Base-by-base conservation (phyloP, 2,888 invertebrate genomes). In the Dasypogon diadema region DNA sequence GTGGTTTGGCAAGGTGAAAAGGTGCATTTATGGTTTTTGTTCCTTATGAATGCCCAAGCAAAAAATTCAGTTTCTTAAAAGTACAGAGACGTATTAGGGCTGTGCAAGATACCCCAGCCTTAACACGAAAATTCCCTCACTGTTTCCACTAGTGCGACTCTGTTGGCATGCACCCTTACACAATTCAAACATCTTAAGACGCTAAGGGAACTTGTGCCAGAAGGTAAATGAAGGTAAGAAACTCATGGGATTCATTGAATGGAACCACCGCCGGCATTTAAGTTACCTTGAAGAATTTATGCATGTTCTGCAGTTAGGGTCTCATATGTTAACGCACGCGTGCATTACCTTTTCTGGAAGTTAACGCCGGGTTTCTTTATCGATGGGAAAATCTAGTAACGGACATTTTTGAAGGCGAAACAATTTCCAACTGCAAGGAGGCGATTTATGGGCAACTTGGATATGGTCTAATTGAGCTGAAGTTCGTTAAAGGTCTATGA, bases 121-220 rank as follows among this genome's bases (percentile, higher is more conserved):
- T 24, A 56, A 22, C 55, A 16, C 10, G 21, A 1, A 51, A 48
- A 12, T 5, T 10, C 54, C 12, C 6, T 54, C 6, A n/a, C 5
- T 37, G 12, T 22, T 21, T 24, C 16, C 46, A 14, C 10, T 14
- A 48, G 22, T 48, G 22, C 65, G 24, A 37, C 65, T 4, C 65
- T 65, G 65, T 1, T 22, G 46, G 24, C 65, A 10, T 22, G 48
- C 48, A 46, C 65, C 65, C 65, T 37, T 60, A 18, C 10, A 22
- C 46, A 46, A 46, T 26, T 22, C 18, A 5, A 75, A 68, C 48
- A 18, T 75, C 75, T 75, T 77, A 77, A 77, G 77, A 77, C 77
- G 77, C 34, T 77, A 21, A 60, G 76, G 76, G 76, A 77, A 75
- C 16, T 60, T 56, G 5, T 24, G 24, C 18, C 26, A 24, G 24